A percentile compares a stretch with the other conserved stretches of the same genome.
Conservation (phyloP, 1,140 invertebrate species). For the Vanessa tameamea region DNA sequence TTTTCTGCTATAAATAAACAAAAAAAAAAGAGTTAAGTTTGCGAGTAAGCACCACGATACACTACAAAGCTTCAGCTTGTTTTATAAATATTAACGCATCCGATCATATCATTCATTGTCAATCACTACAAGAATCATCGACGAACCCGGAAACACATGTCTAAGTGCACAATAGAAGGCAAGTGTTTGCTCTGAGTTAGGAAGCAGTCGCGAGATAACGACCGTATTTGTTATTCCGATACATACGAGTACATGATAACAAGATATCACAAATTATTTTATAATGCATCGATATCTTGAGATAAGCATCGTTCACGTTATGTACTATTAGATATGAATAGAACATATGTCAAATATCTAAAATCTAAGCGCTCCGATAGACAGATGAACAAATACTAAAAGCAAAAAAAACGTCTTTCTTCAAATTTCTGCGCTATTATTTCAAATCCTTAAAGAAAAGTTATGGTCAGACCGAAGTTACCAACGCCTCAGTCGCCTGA, state of each 20-base stretch:
- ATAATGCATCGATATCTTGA: conserved; percentile 24
- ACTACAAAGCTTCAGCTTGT: too few species aligned
- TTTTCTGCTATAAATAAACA: too few species aligned
- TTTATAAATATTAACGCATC: too few species aligned
- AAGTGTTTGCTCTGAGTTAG: conserved; percentile 11
- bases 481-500: conserved; percentile 20
- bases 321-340: too few species aligned
- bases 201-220: conserved; percentile 13
- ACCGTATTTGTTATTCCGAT: not conserved
- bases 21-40: too few species aligned
- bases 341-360: not conserved
- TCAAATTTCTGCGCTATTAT: not conserved
- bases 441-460: not conserved
- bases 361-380: too few species aligned
- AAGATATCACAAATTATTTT: conserved; percentile 23
- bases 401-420: not conserved
- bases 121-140: not conserved
- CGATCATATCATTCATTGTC: not conserved
- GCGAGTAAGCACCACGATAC: too few species aligned
- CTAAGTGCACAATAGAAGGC: conserved; percentile 1
- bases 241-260: not conserved
- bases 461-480: conserved; percentile 2
- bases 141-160: not conserved
- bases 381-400: not conserved
- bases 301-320: not conserved